Conservation (phyloP, 2,888 invertebrate species). For the Drosophila macrospina region DNA sequence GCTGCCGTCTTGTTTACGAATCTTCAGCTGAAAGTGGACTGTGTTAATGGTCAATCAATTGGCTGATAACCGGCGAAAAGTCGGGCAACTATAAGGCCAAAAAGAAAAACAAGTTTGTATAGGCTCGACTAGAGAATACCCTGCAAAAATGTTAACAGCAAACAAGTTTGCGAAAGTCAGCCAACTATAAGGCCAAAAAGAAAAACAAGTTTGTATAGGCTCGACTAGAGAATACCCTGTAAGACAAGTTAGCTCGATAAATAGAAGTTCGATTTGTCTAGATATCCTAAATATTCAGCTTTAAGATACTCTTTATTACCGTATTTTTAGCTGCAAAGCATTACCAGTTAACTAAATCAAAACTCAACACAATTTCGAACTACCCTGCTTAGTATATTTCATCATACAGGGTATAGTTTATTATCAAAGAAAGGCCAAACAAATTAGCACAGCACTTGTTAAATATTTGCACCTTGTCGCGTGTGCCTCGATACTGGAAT, state of each 20-base stretch:
- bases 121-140: background rate
- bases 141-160: too few species aligned
- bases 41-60: slow-evolving; percentile 19
- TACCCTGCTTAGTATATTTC: background rate
- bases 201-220: too few species aligned
- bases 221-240: slow-evolving; percentile 4
- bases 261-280: too few species aligned
- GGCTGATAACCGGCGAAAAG: slow-evolving; percentile 30
- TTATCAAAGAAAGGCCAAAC: slow-evolving; percentile 4
- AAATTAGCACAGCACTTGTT: slow-evolving; percentile 28
- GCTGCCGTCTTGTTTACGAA: slow-evolving; percentile 41
- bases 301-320: too few species aligned
- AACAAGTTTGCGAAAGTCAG: too few species aligned
- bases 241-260: too few species aligned
- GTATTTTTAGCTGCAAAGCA: too few species aligned
- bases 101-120: background rate
- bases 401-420: background rate
- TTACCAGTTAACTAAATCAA: too few species aligned
- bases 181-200: slow-evolving; percentile 14
- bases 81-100: slow-evolving; percentile 23
- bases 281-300: too few species aligned
- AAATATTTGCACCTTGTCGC: slow-evolving; percentile 48
- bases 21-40: slow-evolving; percentile 31
- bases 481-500: slow-evolving; percentile 5
- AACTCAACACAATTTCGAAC: too few species aligned